Conservation (phyloP, 1,140 invertebrate species). For the Rhizoglyphus robini region DNA sequence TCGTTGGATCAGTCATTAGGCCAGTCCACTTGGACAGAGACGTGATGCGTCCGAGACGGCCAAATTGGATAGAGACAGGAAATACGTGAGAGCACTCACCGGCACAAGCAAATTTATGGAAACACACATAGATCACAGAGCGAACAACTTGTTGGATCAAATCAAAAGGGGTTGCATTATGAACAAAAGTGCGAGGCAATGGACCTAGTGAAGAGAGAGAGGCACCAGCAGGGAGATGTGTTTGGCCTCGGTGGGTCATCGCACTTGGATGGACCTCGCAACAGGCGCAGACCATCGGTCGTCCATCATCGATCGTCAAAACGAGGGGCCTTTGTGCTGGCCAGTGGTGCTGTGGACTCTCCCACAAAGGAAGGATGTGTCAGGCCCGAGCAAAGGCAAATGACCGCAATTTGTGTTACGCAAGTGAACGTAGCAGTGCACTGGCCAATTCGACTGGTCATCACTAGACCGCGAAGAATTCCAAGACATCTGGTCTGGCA, state of each 20-base stretch:
- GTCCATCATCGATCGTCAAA: constrained; percentile 12
- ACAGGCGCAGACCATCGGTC: not conserved
- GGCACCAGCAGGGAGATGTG: too few relatives aligned
- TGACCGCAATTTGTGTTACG: not conserved
- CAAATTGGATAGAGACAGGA: not conserved
- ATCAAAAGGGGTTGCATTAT: too few relatives aligned
- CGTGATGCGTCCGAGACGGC: constrained; percentile 1
- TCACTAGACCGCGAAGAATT: constrained; percentile 13
- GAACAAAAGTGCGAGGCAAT: too few relatives aligned
- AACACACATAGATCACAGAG: too few relatives aligned
- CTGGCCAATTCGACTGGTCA: not conserved
- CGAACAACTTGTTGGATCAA: too few relatives aligned
- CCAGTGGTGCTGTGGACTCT: not conserved
- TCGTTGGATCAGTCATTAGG: constrained; percentile 5
- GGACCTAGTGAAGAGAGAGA: too few relatives aligned
- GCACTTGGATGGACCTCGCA: not conserved
- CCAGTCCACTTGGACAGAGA: too few relatives aligned
- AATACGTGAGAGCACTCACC: not conserved
- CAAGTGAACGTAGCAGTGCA: not conserved
- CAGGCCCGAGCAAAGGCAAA: not conserved
- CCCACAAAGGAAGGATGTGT: not conserved
- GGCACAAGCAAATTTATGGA: too few relatives aligned
- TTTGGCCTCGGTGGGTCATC: not conserved
- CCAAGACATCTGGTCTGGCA: constrained; percentile 15
- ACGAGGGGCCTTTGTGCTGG: constrained; percentile 8